Conservation (phyloP, 2,113 vertebrate species). For the Trachemys scripta region DNA sequence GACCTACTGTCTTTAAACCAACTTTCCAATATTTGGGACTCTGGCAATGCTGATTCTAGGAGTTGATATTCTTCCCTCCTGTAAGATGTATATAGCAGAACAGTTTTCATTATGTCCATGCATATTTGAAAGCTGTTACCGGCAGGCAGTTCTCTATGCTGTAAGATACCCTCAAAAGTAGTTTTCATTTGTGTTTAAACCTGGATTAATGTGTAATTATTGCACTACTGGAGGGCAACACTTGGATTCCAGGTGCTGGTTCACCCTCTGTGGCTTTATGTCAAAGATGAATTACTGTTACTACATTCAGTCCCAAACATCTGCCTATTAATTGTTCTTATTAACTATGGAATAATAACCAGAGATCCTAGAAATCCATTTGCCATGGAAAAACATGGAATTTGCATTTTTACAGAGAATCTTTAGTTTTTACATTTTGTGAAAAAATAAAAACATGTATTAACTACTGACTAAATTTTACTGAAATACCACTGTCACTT, state of each 20-base stretch:
- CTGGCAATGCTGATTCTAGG: background rate
- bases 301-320: background rate
- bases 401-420: background rate
- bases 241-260: slow-evolving; percentile 20
- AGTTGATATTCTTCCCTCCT: background rate
- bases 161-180: slow-evolving; percentile 42
- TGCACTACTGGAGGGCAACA: slow-evolving; percentile 24
- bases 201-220: slow-evolving; percentile 56
- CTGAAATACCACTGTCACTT: background rate
- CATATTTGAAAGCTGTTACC: slow-evolving; percentile 12
- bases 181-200: slow-evolving; percentile 47
- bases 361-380: background rate
- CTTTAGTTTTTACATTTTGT: background rate
- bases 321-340: background rate
- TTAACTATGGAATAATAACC: background rate
- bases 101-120: background rate
- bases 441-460: background rate
- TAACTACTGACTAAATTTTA: background rate
- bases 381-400: background rate
- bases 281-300: slow-evolving; percentile 27
- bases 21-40: background rate
- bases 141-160: background rate
- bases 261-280: slow-evolving; percentile 11
- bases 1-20: background rate
- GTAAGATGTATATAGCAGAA: background rate